These are phyloP conservation scores for Rousettus leschenaultii DNA, from an alignment of 2,113 vertebrate genomes.

Conservation along the genomic window DNA sequence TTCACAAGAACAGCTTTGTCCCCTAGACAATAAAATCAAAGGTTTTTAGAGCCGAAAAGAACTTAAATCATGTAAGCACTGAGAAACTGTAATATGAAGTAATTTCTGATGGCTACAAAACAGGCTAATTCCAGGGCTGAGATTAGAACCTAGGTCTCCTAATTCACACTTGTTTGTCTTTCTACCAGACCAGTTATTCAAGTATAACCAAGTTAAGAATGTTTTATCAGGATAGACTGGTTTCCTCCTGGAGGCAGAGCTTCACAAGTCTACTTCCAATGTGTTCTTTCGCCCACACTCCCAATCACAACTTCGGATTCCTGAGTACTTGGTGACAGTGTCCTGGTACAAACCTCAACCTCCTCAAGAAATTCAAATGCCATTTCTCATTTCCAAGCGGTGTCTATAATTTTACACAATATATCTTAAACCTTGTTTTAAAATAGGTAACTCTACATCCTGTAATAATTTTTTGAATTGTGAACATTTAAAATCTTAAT, in stretches of 20 bases:
- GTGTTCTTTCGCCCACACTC: background rate
- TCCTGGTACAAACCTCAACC: background rate
- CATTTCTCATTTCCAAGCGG: slow-evolving; percentile 18
- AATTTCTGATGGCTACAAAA: background rate
- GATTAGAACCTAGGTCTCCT: background rate
- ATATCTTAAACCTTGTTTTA: slow-evolving; percentile 14
- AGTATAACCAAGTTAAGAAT: background rate
- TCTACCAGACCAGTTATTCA: background rate
- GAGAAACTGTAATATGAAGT: background rate
- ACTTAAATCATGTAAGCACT: background rate
- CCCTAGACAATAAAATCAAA: slow-evolving; percentile 17
- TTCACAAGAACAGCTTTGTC: background rate
- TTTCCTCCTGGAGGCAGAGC: background rate
- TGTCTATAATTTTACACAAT: background rate
- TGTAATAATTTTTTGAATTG: background rate
- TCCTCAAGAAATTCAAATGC: slow-evolving; percentile 18
- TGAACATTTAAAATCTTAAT: slow-evolving; percentile 7
- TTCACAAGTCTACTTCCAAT: background rate
- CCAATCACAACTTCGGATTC: background rate
- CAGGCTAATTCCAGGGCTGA: background rate
- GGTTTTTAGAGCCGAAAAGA: background rate
- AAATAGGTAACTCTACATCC: background rate
- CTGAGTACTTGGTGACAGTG: background rate
- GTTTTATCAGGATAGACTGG: background rate
- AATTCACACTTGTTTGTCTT: background rate